A percentile compares a stretch with the other conserved stretches of the same genome.
Evolutionary conservation across 2,113 vertebrate species (phyloP).

Genomic region (Noctilio leporinus): DNA sequence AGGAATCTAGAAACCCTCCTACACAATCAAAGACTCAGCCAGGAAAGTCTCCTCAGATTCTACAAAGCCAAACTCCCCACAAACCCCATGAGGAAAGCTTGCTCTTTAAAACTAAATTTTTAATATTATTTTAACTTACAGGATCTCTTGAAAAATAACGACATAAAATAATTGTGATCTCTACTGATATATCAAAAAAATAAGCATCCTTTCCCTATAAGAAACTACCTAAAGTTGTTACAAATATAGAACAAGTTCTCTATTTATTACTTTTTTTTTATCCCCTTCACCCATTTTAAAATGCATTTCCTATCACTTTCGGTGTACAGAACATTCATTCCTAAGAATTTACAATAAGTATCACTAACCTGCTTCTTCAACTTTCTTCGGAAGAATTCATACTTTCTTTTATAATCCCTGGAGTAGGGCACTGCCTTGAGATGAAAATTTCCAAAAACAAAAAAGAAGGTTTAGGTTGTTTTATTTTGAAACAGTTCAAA

Average conservation of each 20-base stretch:
- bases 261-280: neutral
- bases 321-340: neutral
- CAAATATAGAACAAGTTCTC: neutral
- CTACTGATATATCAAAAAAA: neutral
- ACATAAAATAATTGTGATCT: neutral
- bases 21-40: neutral
- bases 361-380: slow-evolving; percentile 93
- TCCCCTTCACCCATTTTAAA: neutral
- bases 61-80: neutral
- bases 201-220: neutral
- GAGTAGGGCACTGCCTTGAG: slow-evolving; percentile 97
- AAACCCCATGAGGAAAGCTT: neutral
- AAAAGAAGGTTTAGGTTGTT: slow-evolving; percentile 49
- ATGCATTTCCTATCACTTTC: neutral
- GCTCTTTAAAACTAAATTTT: neutral
- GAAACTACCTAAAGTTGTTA: neutral
- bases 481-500: slow-evolving; percentile 14
- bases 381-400: slow-evolving; percentile 98
- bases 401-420: slow-evolving; percentile 98
- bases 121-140: neutral
- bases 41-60: neutral
- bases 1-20: neutral
- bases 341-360: neutral
- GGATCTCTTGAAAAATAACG: neutral
- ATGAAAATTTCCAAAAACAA: slow-evolving; percentile 49